These are phyloP conservation scores for Gortyna flavago DNA, from an alignment of 2,888 invertebrate genomes.

Conservation along the genomic window DNA sequence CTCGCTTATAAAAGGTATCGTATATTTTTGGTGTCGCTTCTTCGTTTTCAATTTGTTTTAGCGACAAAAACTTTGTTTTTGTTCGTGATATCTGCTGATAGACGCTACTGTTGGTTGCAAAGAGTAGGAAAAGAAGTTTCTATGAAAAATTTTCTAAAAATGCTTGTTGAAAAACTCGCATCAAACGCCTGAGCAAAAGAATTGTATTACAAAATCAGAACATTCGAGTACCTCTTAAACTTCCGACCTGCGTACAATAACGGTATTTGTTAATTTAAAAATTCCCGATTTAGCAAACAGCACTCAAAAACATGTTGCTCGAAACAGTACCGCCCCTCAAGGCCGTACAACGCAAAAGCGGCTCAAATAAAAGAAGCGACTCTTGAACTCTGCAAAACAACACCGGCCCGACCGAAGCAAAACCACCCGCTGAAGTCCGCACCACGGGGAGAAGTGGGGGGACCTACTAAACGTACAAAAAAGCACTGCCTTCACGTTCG, in stretches of 20 bases:
- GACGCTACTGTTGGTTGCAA: constrained; percentile 2
- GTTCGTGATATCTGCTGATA: neutral
- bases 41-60: constrained; percentile 10
- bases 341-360: constrained; percentile 87
- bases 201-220: constrained; percentile 42
- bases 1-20: constrained; percentile 91
- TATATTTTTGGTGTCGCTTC: constrained; percentile 29
- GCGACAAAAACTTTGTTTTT: constrained; percentile 1
- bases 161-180: constrained; percentile 1
- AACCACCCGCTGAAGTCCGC: constrained; percentile 90
- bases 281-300: constrained; percentile 87
- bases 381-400: constrained; percentile 90
- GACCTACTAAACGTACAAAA: constrained; percentile 84
- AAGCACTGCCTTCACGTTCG: constrained; percentile 88
- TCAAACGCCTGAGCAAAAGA: constrained; percentile 23
- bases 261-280: constrained; percentile 88
- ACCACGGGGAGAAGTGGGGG: constrained; percentile 76
- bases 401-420: constrained; percentile 88
- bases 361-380: constrained; percentile 89
- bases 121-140: constrained; percentile 1
- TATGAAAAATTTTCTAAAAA: neutral
- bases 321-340: constrained; percentile 85
- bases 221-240: constrained; percentile 63
- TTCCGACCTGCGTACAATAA: constrained; percentile 78
- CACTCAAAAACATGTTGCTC: constrained; percentile 87